These are phyloP conservation scores for Drosophila melanica DNA, from an alignment of 1,140 invertebrate genomes.

Conservation along the genomic window DNA sequence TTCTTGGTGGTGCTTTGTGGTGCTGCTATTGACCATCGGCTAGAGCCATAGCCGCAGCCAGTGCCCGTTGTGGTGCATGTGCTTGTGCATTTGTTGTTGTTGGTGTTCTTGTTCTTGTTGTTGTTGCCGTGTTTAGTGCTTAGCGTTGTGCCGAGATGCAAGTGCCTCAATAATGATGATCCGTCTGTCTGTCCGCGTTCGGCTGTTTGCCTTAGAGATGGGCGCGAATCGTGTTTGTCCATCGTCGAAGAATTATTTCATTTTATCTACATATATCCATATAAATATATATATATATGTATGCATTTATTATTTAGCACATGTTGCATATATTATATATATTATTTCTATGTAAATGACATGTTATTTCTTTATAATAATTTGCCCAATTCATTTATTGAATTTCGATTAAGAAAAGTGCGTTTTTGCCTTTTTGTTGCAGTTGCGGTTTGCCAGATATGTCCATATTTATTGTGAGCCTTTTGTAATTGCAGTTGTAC, in stretches of 20 bases:
- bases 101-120: constrained; percentile 30
- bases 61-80: constrained; percentile 44
- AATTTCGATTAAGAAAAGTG: too few species aligned
- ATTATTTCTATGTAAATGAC: too few species aligned
- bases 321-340: too few species aligned
- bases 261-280: not conserved
- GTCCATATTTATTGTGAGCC: not conserved
- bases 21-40: constrained; percentile 63
- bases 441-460: not conserved
- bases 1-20: constrained; percentile 32
- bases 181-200: constrained; percentile 18
- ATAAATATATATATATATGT: too few species aligned
- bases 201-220: constrained; percentile 7
- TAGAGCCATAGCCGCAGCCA: constrained; percentile 13
- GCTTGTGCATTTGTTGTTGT: constrained; percentile 52
- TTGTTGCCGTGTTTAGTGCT: constrained; percentile 13
- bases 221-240: constrained; percentile 12
- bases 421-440: not conserved
- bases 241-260: too few species aligned
- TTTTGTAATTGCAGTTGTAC: constrained; percentile 40
- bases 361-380: too few species aligned
- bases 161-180: constrained; percentile 57
- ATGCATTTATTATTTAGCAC: too few species aligned
- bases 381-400: too few species aligned
- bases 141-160: constrained; percentile 38